A percentile compares a stretch with the other conserved stretches of the same genome.
phyloP scores from a whole-genome alignment of 2,888 invertebrate species.

The Buathra laborator region DNA sequence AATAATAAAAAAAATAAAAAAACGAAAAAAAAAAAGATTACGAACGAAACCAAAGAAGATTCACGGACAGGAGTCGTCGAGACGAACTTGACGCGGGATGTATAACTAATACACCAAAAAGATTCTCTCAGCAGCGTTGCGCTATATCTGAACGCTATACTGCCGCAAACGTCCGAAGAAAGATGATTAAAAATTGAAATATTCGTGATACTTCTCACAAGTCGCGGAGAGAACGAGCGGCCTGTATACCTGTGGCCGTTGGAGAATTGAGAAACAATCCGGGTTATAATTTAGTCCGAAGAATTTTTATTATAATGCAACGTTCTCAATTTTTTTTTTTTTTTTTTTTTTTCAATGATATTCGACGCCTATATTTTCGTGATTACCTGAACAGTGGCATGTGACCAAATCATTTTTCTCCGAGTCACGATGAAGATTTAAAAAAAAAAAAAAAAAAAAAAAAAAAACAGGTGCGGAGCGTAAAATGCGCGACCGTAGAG shows the following conservation, averaged over 20 bases:
- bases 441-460: constrained; percentile 23
- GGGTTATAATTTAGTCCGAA: constrained; percentile 63
- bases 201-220: constrained; percentile 57
- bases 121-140: constrained; percentile 37
- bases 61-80: constrained; percentile 61
- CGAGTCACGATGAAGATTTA: constrained; percentile 27
- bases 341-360: not conserved
- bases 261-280: constrained; percentile 64
- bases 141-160: constrained; percentile 16
- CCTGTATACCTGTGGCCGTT: constrained; percentile 46
- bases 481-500: constrained; percentile 3
- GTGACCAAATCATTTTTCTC: constrained; percentile 27
- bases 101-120: constrained; percentile 48
- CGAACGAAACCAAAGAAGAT: constrained; percentile 43
- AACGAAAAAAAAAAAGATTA: not conserved
- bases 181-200: constrained; percentile 65
- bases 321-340: constrained; percentile 5
- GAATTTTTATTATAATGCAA: constrained; percentile 42
- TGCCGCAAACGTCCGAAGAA: constrained; percentile 40
- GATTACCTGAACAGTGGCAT: not conserved
- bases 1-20: constrained; percentile 33
- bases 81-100: constrained; percentile 62
- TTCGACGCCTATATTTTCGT: constrained; percentile 26
- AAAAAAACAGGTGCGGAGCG: constrained; percentile 49
- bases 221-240: constrained; percentile 23